Evolutionary conservation across 2,888 invertebrate genomes (phyloP), one percentile per base, ranked within the genome.

Genomic region (Opisthograptis luteolata): DNA sequence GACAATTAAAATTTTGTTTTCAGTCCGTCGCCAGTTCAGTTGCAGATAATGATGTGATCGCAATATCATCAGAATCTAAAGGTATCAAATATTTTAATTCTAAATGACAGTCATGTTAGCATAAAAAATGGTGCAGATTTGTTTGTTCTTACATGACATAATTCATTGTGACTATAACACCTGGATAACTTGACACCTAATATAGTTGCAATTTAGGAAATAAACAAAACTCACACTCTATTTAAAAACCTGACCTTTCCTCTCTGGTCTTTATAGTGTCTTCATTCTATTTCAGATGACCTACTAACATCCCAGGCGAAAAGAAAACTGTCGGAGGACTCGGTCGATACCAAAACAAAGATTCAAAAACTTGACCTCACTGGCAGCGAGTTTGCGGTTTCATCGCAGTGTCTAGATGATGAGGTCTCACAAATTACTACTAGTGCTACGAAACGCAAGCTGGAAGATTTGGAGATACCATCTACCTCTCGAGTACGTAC

Each of bases 341-440:
- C 64, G 1, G 48, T 57, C 1, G 77, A 80, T 14, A 70, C 64
- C 42, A 78, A 31, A 39, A 72, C 84, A 1, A 90, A 90, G 58
- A 75, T 88, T 24, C 81, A 75, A 52, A 89, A 89, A 64, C 69
- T 89, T 2, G 80, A 84, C 32, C 56, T 76, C 4, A 55, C 65
- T 1, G 76, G 76, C 25, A 68, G 73, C 22, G 77, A 79, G 35
- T 66, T 71, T 12, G 57, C 69, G 1, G 69, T 79, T 0, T 76
- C 75, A 12, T 70, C 80, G 1, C 84, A 88, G 60, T 66, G 67
- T 5, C 69, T 89, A 37, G 89, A 90, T 30, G 76, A 85, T 12
- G 87, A 90, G 64, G 86, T 87, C 1, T 82, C 82, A 0, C 74
- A 79, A 50, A 84, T 87, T 41, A 88, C 70, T 0, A 87, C 69